These are phyloP conservation scores for Botia almorhae DNA, from an alignment of 2,797 vertebrate species.

Conservation along the genomic window DNA sequence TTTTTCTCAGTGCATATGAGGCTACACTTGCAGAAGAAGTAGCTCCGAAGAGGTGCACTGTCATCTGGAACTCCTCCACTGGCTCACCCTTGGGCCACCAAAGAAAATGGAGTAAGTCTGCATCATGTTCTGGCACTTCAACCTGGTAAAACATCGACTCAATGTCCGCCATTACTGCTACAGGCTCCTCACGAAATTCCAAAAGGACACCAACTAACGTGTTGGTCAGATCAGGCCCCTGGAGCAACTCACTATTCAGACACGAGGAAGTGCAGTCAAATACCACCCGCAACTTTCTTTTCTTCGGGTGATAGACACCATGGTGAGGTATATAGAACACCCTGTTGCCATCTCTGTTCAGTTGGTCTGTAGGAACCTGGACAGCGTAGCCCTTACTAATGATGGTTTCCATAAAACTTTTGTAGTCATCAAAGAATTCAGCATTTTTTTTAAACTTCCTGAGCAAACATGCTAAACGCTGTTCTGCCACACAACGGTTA, in stretches of 20 bases:
- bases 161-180: conserved; percentile 43
- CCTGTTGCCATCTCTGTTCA: conserved; percentile 17
- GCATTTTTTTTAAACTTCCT: conserved; percentile 40
- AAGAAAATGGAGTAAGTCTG: conserved; percentile 39
- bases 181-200: conserved; percentile 28
- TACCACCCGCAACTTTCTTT: conserved; percentile 19
- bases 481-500: conserved; percentile 65
- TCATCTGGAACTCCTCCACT: conserved; percentile 37
- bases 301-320: conserved; percentile 37
- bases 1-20: conserved; percentile 27
- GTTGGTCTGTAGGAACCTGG: conserved; percentile 7
- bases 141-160: conserved; percentile 41
- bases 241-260: conserved; percentile 30
- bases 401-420: conserved; percentile 30
- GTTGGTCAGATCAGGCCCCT: conserved; percentile 18
- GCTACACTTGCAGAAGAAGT: conserved; percentile 43
- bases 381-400: conserved; percentile 31
- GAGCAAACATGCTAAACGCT: conserved; percentile 21
- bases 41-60: conserved; percentile 34
- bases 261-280: conserved; percentile 25
- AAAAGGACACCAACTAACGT: conserved; percentile 27
- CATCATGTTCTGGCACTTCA: conserved; percentile 1
- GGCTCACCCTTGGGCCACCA: conserved; percentile 32
- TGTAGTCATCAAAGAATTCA: conserved; percentile 45
- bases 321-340: conserved; percentile 40